These are phyloP conservation scores for Sphaerophoria rueppellii DNA, from an alignment of 2,888 invertebrate genomes.

Conservation along the genomic window DNA sequence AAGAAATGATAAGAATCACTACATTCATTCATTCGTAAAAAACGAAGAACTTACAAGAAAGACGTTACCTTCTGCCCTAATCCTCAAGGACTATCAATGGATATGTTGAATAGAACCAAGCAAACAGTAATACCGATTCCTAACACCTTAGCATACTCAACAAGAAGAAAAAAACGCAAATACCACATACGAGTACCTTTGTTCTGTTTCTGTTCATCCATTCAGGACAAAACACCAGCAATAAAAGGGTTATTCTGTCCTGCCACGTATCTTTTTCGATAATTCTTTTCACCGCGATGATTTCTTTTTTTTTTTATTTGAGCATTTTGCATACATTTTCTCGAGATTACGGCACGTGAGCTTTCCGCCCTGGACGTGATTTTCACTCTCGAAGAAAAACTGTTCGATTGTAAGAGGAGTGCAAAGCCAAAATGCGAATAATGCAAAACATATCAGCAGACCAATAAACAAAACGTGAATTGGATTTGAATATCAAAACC, in stretches of 20 bases:
- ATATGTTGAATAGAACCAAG: neutral
- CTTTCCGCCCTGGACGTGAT: conserved; percentile 70
- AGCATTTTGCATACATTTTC: conserved; percentile 70
- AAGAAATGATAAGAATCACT: too few relatives aligned
- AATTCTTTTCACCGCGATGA: conserved; percentile 58
- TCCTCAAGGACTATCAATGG: conserved; percentile 31
- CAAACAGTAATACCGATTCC: neutral
- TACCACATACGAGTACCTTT: conserved; percentile 20
- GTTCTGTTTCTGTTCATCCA: conserved; percentile 6
- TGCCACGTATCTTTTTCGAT: conserved; percentile 72
- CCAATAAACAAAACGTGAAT: conserved; percentile 73
- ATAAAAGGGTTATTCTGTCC: conserved; percentile 73
- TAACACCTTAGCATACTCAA: conserved; percentile 6
- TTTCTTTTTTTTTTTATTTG: conserved; percentile 45
- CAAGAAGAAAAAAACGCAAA: conserved; percentile 39
- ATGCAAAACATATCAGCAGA: conserved; percentile 69
- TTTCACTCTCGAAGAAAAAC: conserved; percentile 34
- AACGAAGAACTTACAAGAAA: conserved; percentile 1
- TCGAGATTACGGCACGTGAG: conserved; percentile 70
- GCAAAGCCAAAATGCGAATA: conserved; percentile 27
- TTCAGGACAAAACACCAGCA: conserved; percentile 55
- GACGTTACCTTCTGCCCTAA: conserved; percentile 22
- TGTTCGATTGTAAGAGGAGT: neutral
- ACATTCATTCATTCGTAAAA: too few relatives aligned
- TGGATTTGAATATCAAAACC: conserved; percentile 67